Percentiles rank a stretch among this genome's conserved stretches.
Conservation (phyloP, 1,140 invertebrate genomes). For the Cheumatopsyche charites region DNA sequence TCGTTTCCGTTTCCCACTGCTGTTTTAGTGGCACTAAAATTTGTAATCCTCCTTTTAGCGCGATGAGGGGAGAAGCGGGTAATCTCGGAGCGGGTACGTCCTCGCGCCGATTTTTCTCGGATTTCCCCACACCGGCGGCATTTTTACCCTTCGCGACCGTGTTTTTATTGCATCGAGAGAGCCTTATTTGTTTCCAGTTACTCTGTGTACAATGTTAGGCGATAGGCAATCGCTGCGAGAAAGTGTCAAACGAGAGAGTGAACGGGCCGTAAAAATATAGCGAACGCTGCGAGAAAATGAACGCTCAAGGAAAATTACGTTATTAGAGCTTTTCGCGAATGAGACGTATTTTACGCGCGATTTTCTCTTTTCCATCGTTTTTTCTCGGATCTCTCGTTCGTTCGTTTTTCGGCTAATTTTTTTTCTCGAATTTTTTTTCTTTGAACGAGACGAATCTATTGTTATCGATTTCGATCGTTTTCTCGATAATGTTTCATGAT, state of each 20-base stretch:
- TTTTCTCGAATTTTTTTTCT: too few relatives aligned
- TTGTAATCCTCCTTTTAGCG: constrained; percentile 49
- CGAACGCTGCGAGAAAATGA: constrained; percentile 12
- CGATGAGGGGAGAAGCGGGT: constrained; percentile 32
- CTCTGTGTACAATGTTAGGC: constrained; percentile 4
- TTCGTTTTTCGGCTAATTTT: too few relatives aligned
- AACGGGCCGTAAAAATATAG: constrained; percentile 17
- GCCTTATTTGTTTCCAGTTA: constrained; percentile 43
- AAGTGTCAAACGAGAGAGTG: constrained; percentile 11
- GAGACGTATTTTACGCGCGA: constrained; percentile 4
- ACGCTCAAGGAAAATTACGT: constrained; percentile 1
- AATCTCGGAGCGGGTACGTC: too few relatives aligned
- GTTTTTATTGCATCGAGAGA: constrained; percentile 35
- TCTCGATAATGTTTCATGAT: too few relatives aligned
- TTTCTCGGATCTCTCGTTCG: too few relatives aligned
- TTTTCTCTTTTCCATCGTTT: too few relatives aligned
- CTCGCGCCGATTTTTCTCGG: too few relatives aligned
- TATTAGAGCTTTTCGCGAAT: constrained; percentile 13
- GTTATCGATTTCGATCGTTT: too few relatives aligned
- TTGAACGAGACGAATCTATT: too few relatives aligned
- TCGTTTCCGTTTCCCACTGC: constrained; percentile 39
- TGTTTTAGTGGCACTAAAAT: constrained; percentile 48
- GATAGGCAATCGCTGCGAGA: neutral
- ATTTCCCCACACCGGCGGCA: constrained; percentile 14
- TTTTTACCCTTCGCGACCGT: constrained; percentile 26